These are phyloP conservation scores for Dicerorhinus sumatrensis DNA, from an alignment of 2,113 vertebrate species.

Conservation along the genomic window DNA sequence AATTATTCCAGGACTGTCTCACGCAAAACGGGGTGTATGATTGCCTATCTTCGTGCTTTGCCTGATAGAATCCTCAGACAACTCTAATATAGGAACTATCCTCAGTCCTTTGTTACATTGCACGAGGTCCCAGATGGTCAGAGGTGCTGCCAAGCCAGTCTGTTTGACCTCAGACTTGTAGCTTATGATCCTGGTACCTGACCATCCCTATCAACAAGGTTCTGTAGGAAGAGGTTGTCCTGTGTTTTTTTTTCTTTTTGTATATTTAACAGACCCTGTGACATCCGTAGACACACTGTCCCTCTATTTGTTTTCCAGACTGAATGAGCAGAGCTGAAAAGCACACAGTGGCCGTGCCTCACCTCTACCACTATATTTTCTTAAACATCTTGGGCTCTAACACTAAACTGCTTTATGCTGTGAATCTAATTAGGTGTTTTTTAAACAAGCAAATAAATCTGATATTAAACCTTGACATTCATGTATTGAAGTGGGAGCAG, in stretches of 20 bases:
- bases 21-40: background rate
- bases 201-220: accelerated
- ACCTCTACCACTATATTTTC: background rate
- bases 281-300: background rate
- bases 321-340: background rate
- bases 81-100: accelerated
- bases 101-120: background rate
- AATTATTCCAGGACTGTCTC: background rate
- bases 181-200: background rate
- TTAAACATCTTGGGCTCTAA: constrained; percentile 53
- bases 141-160: accelerated
- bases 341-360: background rate
- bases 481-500: constrained; percentile 60
- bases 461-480: constrained; percentile 68
- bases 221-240: background rate
- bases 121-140: too few species aligned
- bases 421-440: constrained; percentile 79
- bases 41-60: background rate
- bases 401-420: constrained; percentile 45
- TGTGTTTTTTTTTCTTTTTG: background rate
- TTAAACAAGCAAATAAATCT: constrained; percentile 72
- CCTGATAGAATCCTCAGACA: background rate
- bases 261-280: background rate
- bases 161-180: background rate
- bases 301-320: background rate